These are phyloP conservation scores for Potamilus streckersoni DNA, from an alignment of 1,140 invertebrate species.

Conservation along the genomic window DNA sequence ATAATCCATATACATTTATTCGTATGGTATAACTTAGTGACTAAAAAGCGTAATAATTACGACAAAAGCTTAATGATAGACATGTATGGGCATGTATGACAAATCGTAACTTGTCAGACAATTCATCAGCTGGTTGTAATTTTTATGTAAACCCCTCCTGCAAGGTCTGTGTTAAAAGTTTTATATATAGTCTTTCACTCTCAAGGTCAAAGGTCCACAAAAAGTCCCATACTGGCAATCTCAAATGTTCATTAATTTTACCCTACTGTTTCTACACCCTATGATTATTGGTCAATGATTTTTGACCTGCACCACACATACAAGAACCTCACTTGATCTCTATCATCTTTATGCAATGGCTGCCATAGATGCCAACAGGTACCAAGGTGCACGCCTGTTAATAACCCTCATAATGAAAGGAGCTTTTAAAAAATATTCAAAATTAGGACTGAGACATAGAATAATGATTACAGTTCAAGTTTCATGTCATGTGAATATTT, in stretches of 20 bases:
- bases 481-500: too few relatives aligned
- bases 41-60: too few relatives aligned
- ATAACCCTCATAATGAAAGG: too few relatives aligned
- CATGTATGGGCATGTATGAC: too few relatives aligned
- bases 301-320: slow-evolving; percentile 17
- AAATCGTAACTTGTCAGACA: slow-evolving; percentile 7
- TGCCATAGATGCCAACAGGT: too few relatives aligned
- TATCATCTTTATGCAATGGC: slow-evolving; percentile 13
- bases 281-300: slow-evolving; percentile 18
- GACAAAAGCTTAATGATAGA: too few relatives aligned
- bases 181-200: slow-evolving; percentile 7
- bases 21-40: too few relatives aligned
- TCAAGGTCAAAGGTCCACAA: not conserved
- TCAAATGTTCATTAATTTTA: not conserved
- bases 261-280: slow-evolving; percentile 12
- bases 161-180: not conserved
- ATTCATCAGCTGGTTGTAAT: slow-evolving; percentile 14
- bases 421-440: too few relatives aligned
- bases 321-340: slow-evolving; percentile 5
- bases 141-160: slow-evolving; percentile 9
- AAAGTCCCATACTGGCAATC: slow-evolving; percentile 7
- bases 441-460: too few relatives aligned
- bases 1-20: too few relatives aligned
- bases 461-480: too few relatives aligned
- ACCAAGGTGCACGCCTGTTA: too few relatives aligned